phyloP scores from a whole-genome alignment of 2,888 invertebrate species.

The Aphidius colemani region DNA sequence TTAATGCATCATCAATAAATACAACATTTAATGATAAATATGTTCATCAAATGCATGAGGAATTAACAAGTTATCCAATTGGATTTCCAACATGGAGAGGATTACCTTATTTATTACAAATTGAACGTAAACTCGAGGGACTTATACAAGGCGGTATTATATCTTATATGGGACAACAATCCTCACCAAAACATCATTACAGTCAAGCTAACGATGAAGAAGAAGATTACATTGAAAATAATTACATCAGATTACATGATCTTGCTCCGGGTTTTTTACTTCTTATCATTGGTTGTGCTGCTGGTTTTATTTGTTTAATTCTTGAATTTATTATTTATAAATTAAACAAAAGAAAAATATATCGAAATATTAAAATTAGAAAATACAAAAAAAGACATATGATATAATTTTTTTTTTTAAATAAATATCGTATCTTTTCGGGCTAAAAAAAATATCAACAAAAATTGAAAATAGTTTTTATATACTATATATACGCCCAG shows the following conservation, averaged over 20 bases:
- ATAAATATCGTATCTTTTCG: too few species aligned
- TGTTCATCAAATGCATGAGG: slow-evolving; percentile 42
- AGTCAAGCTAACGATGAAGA: slow-evolving; percentile 5
- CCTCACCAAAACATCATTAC: background rate
- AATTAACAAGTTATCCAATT: slow-evolving; percentile 43
- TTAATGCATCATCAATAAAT: slow-evolving; percentile 41
- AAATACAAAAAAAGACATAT: background rate
- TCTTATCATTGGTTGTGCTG: slow-evolving; percentile 39
- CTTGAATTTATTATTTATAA: slow-evolving; percentile 35
- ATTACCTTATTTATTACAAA: slow-evolving; percentile 40
- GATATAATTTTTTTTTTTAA: too few species aligned
- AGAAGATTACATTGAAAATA: slow-evolving; percentile 3
- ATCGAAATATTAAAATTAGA: background rate
- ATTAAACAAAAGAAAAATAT: background rate
- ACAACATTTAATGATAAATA: slow-evolving; percentile 31
- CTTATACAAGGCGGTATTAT: slow-evolving; percentile 43
- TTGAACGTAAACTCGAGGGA: slow-evolving; percentile 39
- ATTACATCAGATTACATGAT: slow-evolving; percentile 32
- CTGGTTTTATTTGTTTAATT: slow-evolving; percentile 31
- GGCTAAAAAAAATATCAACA: slow-evolving; percentile 7
- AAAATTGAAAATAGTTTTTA: slow-evolving; percentile 15
- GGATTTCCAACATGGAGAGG: slow-evolving; percentile 46
- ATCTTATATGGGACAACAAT: slow-evolving; percentile 31
- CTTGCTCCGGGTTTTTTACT: slow-evolving; percentile 44
- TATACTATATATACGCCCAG: slow-evolving; percentile 16